phyloP scores from a whole-genome alignment of 2,888 invertebrate species.

The Crepidodera aurea region DNA sequence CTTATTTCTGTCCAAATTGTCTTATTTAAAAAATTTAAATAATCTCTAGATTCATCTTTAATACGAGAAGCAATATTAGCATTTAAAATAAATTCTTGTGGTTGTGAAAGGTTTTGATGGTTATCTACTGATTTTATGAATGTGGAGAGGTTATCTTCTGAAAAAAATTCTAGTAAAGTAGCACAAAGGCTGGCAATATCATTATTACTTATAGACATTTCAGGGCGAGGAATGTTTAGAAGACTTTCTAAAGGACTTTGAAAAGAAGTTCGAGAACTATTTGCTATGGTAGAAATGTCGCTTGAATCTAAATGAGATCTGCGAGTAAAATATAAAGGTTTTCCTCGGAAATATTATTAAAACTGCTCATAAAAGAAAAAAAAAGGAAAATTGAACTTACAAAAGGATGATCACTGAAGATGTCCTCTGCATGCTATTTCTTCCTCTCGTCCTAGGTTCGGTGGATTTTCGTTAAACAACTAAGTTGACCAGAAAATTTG shows the following conservation, averaged over 20 bases:
- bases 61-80: slow-evolving; percentile 12
- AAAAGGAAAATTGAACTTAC: slow-evolving; percentile 6
- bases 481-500: not conserved
- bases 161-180: not conserved
- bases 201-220: not conserved
- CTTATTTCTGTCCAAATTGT: slow-evolving; percentile 3
- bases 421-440: slow-evolving; percentile 6
- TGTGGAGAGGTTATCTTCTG: not conserved
- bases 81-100: slow-evolving; percentile 11
- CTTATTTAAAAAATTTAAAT: not conserved
- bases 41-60: slow-evolving; percentile 2
- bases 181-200: slow-evolving; percentile 10
- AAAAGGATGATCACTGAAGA: slow-evolving; percentile 12
- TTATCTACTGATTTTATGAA: slow-evolving; percentile 8
- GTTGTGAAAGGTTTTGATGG: not conserved
- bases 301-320: not conserved
- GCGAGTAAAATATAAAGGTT: not conserved
- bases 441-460: not conserved
- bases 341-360: not conserved
- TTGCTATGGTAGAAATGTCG: not conserved
- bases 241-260: not conserved
- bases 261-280: not conserved
- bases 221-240: not conserved
- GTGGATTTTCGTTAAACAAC: slow-evolving; percentile 2
- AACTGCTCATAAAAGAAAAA: slow-evolving; percentile 10